Evolutionary conservation across 2,888 invertebrate species (phyloP).

Genomic region (Drosophila rubida): DNA sequence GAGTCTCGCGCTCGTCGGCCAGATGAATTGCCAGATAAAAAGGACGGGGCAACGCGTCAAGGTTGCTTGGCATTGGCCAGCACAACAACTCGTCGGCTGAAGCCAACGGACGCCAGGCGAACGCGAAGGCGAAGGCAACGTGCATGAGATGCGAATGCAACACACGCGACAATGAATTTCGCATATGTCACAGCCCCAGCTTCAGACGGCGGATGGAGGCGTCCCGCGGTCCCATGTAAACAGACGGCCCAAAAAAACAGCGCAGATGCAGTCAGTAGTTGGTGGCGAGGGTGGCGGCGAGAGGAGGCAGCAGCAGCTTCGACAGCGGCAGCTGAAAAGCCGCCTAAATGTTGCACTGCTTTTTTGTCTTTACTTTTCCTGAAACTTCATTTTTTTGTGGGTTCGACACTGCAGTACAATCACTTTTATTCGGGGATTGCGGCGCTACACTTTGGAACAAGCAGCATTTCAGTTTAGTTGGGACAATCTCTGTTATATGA

Average conservation of each 20-base stretch:
- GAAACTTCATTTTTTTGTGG: slow-evolving; percentile 44
- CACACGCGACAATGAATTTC: slow-evolving; percentile 82
- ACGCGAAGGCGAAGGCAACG: background rate
- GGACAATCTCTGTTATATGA: too few species aligned
- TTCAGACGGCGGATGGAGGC: slow-evolving; percentile 28
- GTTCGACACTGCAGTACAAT: slow-evolving; percentile 60
- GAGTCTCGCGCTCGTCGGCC: slow-evolving; percentile 12
- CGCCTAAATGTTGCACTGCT: slow-evolving; percentile 54
- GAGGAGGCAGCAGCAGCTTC: background rate
- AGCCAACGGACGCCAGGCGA: background rate
- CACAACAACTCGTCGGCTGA: slow-evolving; percentile 62
- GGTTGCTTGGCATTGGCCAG: slow-evolving; percentile 66
- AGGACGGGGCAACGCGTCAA: slow-evolving; percentile 59
- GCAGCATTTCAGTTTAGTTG: slow-evolving; percentile 9
- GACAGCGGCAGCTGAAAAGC: slow-evolving; percentile 67
- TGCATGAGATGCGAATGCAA: slow-evolving; percentile 28
- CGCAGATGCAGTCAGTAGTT: background rate
- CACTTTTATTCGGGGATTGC: slow-evolving; percentile 76
- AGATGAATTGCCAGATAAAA: slow-evolving; percentile 62
- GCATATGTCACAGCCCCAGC: slow-evolving; percentile 74
- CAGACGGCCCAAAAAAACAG: slow-evolving; percentile 41
- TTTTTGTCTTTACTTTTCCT: slow-evolving; percentile 27
- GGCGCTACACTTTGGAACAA: slow-evolving; percentile 40
- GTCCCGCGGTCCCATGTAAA: slow-evolving; percentile 58
- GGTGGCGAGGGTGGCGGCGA: too few species aligned